These are phyloP conservation scores for Phaetusa simplex DNA, from an alignment of 2,113 vertebrate genomes.

Conservation along the genomic window DNA sequence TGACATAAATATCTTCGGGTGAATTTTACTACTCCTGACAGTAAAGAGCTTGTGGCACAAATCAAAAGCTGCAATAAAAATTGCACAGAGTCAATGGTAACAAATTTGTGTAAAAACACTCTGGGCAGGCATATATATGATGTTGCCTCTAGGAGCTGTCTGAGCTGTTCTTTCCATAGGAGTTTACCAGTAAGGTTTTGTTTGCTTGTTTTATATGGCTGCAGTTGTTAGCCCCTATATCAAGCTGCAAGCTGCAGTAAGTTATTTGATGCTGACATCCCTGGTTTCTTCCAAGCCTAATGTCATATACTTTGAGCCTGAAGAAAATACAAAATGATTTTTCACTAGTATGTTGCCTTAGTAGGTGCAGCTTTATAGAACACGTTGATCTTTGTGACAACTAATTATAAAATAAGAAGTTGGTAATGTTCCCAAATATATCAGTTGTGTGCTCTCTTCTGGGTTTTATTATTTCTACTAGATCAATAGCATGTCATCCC, in stretches of 20 bases:
- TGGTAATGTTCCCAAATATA: not conserved
- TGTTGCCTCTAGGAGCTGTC: conserved; percentile 38
- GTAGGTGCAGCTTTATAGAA: not conserved
- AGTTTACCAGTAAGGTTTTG: not conserved
- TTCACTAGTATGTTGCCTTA: not conserved
- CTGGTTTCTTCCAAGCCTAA: not conserved
- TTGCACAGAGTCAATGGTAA: not conserved
- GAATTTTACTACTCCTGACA: conserved; percentile 26
- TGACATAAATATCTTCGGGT: conserved; percentile 2
- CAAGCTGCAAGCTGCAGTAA: not conserved
- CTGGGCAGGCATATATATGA: conserved; percentile 9
- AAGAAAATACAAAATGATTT: conserved; percentile 22
- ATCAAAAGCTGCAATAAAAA: conserved; percentile 51
- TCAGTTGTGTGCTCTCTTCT: not conserved
- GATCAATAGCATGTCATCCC: not conserved
- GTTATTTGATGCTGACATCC: not conserved
- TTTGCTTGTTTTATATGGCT: not conserved
- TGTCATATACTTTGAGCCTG: not conserved
- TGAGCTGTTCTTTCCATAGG: conserved; percentile 49
- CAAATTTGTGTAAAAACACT: conserved; percentile 49
- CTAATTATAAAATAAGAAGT: conserved; percentile 40
- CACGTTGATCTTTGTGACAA: conserved; percentile 22
- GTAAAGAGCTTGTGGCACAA: conserved; percentile 52
- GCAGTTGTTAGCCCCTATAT: not conserved
- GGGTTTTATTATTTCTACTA: not conserved